Conservation (phyloP, 2,113 vertebrate species). For the Cairina moschata region DNA sequence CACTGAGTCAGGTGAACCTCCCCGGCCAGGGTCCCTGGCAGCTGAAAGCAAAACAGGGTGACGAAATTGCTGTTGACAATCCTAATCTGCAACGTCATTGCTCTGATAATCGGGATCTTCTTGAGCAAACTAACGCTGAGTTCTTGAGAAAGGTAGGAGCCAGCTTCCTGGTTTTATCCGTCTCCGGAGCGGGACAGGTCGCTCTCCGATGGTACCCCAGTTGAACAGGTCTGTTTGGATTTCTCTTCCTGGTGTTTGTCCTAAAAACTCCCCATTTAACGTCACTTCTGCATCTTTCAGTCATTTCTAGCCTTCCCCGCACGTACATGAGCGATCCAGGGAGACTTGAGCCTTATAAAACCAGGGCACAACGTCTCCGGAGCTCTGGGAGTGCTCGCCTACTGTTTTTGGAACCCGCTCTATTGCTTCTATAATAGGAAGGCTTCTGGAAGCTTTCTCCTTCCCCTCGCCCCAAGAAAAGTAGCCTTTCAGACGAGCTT, state of each 20-base stretch:
- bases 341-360: conserved; percentile 33
- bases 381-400: conserved; percentile 34
- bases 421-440: conserved; percentile 58
- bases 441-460: conserved; percentile 63
- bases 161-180: background rate
- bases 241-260: background rate
- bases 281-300: background rate
- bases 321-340: background rate
- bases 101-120: background rate
- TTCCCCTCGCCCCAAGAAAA: conserved; percentile 3
- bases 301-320: rapidly evolving
- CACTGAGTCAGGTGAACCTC: background rate
- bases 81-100: background rate
- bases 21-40: background rate
- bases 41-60: background rate
- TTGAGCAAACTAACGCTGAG: rapidly evolving
- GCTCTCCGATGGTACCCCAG: background rate
- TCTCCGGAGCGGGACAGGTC: background rate
- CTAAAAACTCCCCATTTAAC: background rate
- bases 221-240: background rate
- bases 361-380: conserved; percentile 6
- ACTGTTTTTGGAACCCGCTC: conserved; percentile 62
- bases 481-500: conserved; percentile 42
- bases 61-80: background rate
- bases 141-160: background rate